Evolutionary conservation across 1,140 invertebrate genomes (phyloP).

Genomic region (Calycopis cecrops): DNA sequence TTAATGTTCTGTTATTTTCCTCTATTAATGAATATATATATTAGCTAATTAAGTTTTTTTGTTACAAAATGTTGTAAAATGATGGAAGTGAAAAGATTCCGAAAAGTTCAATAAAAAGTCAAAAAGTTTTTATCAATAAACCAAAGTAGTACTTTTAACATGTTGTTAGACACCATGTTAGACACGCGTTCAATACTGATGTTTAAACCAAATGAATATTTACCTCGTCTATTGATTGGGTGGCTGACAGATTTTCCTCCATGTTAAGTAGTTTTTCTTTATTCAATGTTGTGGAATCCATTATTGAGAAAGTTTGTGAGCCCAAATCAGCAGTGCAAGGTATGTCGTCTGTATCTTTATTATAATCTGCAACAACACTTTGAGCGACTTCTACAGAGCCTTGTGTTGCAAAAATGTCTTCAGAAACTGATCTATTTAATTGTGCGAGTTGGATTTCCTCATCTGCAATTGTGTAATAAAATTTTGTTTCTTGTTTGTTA

Average conservation of each 20-base stretch:
- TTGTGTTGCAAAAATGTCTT: conserved; percentile 53
- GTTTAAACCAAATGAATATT: too few relatives aligned
- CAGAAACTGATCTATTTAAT: conserved; percentile 39
- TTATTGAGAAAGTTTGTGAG: conserved; percentile 54
- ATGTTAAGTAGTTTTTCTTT: background rate
- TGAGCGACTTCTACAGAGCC: conserved; percentile 20
- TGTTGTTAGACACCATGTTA: too few relatives aligned
- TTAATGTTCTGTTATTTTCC: background rate
- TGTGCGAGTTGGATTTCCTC: conserved; percentile 55
- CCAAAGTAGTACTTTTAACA: too few relatives aligned
- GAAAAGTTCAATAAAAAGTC: too few relatives aligned
- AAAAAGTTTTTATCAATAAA: too few relatives aligned
- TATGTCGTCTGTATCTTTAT: conserved; percentile 24
- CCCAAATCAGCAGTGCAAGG: conserved; percentile 31
- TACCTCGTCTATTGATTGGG: conserved; percentile 35
- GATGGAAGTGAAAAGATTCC: too few relatives aligned
- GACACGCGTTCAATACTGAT: too few relatives aligned
- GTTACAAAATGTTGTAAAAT: too few relatives aligned
- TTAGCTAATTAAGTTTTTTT: background rate
- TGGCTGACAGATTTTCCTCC: conserved; percentile 26
- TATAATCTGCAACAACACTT: conserved; percentile 11
- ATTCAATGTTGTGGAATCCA: conserved; percentile 20
- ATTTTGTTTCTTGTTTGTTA: too few relatives aligned
- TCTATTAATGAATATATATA: background rate
- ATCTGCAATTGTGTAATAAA: conserved; percentile 32